Base-by-base conservation (phyloP, 53 echinoderm and acorn worm species). In the Hippasteria phrygiana region DNA sequence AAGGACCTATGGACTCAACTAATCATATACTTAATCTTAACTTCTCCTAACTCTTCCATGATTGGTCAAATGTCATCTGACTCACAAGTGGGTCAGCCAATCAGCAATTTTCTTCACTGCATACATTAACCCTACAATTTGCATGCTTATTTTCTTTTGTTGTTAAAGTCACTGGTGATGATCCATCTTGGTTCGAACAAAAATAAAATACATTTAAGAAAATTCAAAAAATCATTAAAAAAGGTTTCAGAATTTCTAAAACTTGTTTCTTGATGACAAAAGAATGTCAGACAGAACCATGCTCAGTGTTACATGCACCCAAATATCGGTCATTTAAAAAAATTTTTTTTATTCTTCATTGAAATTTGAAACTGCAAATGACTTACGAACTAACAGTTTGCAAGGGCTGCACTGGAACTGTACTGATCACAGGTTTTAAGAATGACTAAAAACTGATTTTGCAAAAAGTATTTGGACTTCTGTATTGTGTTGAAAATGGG, bases 141-240 rank as follows among this genome's bases (percentile, higher is more conserved):
- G 47, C 82, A 82, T 65, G 78, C 40, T 82, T 26, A 16, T 29
- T 33, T 18, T 82, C 32, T 63, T 63, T 9, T 2, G 29, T 59
- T 4, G 14, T 10, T 53, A 77, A 33, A 38, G 71, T 70, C 27
- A n/a, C 13, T 64, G 0, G 32, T 64, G 82, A 28, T 82, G 45
- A 82, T 82, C 82, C 66, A 82, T 82, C 65, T 82, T 66, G 20
- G 38, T 59, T 22, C n/a, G n/a, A n/a, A n/a, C n/a, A 48, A 40
- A 0, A 39, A 24, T 33, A 76, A 51, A 53, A 48, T 14, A 67
- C 7, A 34, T 67, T 67, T 3, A 9, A 13, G 48, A n/a, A n/a
- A 45, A 45, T 11, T 45, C 46, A 45, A 45, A 45, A 45, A 4
- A 56, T 4, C 18, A 56, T 22, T 56, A 51, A 14, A 29, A 74